Evolutionary conservation across 2,888 invertebrate genomes (phyloP).

Genomic region (Cetonia aurata): DNA sequence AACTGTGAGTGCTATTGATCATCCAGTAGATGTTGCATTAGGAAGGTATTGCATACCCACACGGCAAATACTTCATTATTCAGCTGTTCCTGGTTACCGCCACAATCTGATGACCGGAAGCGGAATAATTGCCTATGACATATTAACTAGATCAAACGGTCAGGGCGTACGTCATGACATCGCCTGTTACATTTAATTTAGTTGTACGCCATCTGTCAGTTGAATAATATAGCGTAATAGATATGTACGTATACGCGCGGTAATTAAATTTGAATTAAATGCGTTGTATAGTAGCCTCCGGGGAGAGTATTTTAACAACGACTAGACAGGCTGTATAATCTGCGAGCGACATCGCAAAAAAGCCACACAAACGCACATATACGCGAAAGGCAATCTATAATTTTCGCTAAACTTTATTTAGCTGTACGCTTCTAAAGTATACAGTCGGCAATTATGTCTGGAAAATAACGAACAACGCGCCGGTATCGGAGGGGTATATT

Average conservation of each 20-base stretch:
- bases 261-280: background rate
- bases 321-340: too few relatives aligned
- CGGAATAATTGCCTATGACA: slow-evolving; percentile 13
- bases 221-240: background rate
- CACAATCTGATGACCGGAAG: slow-evolving; percentile 6
- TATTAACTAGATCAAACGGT: slow-evolving; percentile 18
- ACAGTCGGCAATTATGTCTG: too few relatives aligned
- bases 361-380: too few relatives aligned
- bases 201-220: background rate
- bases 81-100: too few relatives aligned
- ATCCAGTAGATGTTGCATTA: too few relatives aligned
- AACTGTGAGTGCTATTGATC: too few relatives aligned
- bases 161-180: background rate
- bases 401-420: background rate
- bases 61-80: too few relatives aligned
- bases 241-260: background rate
- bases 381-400: too few relatives aligned
- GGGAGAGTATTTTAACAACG: too few relatives aligned
- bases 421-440: background rate
- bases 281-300: background rate
- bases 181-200: background rate
- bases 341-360: too few relatives aligned
- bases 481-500: slow-evolving; percentile 5
- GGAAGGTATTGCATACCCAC: too few relatives aligned
- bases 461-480: background rate